A percentile compares a stretch with the other conserved stretches of the same genome.
phyloP scores from a whole-genome alignment of 1,140 invertebrate species.

The Pentalonia nigronervosa region DNA sequence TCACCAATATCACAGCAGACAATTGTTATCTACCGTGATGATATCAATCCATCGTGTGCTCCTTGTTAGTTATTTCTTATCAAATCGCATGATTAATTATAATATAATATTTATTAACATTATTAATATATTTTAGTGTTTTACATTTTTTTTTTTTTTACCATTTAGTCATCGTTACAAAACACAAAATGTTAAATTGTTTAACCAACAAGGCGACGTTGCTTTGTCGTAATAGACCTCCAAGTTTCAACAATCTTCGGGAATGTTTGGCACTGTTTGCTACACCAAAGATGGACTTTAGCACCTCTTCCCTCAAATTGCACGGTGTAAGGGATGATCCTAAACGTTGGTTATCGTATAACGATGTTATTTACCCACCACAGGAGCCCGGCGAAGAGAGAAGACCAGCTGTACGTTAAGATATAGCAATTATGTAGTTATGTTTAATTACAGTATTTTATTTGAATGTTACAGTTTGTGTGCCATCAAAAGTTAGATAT shows the following conservation, averaged over 20 bases:
- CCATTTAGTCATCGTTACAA: background rate
- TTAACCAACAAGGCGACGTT: background rate
- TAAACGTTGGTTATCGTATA: constrained; percentile 65
- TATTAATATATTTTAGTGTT: no score
- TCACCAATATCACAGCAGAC: no score
- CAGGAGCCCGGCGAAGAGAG: constrained; percentile 76
- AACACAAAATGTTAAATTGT: background rate
- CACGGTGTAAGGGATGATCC: background rate
- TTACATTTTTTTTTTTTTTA: no score
- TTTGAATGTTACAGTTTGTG: constrained; percentile 75
- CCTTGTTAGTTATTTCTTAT: no score
- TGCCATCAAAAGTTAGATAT: constrained; percentile 84
- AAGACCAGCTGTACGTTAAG: constrained; percentile 81
- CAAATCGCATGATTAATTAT: no score
- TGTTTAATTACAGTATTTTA: constrained; percentile 54
- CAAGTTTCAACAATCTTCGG: no score
- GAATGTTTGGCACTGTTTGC: background rate
- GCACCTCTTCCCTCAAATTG: background rate
- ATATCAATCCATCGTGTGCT: background rate
- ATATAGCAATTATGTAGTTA: background rate
- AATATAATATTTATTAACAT: no score
- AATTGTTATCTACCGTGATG: no score
- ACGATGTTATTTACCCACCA: constrained; percentile 81
- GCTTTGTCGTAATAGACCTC: no score
- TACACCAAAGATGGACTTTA: background rate